Evolutionary conservation across 2,888 invertebrate genomes (phyloP).

Genomic region (Caenorhabditis wallacei): DNA sequence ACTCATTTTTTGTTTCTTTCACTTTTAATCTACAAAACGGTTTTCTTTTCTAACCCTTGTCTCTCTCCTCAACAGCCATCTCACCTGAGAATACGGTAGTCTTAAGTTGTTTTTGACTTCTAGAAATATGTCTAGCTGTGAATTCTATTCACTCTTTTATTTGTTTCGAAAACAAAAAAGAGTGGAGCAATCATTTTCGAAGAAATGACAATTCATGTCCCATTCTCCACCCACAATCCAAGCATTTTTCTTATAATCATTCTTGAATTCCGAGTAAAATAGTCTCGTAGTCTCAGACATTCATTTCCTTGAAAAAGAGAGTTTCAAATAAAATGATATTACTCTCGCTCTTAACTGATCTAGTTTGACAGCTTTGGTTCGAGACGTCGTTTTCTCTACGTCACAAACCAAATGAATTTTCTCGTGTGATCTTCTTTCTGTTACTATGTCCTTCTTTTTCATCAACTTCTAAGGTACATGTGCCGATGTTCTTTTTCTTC

Average conservation of each 20-base stretch:
- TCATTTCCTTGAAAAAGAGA: neutral
- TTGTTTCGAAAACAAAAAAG: constrained; percentile 39
- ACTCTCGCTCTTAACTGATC: constrained; percentile 27
- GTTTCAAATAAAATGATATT: constrained; percentile 44
- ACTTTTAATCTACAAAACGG: constrained; percentile 19
- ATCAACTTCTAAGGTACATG: constrained; percentile 2
- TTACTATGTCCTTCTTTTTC: constrained; percentile 15
- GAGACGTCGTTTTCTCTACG: constrained; percentile 14
- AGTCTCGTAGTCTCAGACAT: neutral
- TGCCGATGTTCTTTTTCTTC: neutral
- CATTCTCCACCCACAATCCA: neutral
- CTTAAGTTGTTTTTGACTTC: constrained; percentile 27
- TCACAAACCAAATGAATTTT: constrained; percentile 43
- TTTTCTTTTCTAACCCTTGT: constrained; percentile 11
- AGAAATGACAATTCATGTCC: neutral
- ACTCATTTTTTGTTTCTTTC: constrained; percentile 30
- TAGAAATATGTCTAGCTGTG: constrained; percentile 7
- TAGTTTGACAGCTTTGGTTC: constrained; percentile 41
- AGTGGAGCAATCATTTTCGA: constrained; percentile 29
- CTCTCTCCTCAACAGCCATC: neutral
- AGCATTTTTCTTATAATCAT: neutral
- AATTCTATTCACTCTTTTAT: constrained; percentile 1
- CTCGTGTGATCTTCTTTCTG: neutral
- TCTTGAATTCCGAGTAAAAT: neutral
- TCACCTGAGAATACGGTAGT: neutral